phyloP scores from a whole-genome alignment of 2,113 vertebrate species.

The Etheostoma spectabile region DNA sequence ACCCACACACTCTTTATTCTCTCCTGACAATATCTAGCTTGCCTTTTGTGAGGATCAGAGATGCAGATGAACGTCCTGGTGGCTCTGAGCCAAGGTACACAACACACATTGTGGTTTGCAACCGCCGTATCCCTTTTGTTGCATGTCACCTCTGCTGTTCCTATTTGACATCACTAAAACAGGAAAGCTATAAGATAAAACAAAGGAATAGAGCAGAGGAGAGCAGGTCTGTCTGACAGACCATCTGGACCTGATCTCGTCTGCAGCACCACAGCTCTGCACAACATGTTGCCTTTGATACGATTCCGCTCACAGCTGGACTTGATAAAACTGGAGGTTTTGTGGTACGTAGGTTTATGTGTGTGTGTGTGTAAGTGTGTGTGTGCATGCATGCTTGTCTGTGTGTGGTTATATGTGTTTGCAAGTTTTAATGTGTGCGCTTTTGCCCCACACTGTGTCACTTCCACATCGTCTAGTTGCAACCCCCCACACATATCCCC shows the following conservation, averaged over 20 bases:
- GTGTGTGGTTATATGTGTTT: slow-evolving; percentile 61
- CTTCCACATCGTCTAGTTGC: slow-evolving; percentile 71
- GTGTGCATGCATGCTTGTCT: slow-evolving; percentile 29
- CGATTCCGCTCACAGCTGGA: slow-evolving; percentile 71
- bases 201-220: slow-evolving; percentile 36
- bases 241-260: slow-evolving; percentile 80
- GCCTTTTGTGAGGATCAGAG: slow-evolving; percentile 65
- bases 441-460: slow-evolving; percentile 77
- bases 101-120: slow-evolving; percentile 40
- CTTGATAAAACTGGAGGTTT: slow-evolving; percentile 73
- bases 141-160: slow-evolving; percentile 40
- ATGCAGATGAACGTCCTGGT: slow-evolving; percentile 58
- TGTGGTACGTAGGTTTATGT: slow-evolving; percentile 54
- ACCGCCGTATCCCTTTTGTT: slow-evolving; percentile 47
- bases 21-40: slow-evolving; percentile 30
- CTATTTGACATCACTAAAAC: slow-evolving; percentile 50
- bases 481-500: slow-evolving; percentile 1
- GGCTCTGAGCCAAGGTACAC: slow-evolving; percentile 57
- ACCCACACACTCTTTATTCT: slow-evolving; percentile 31
- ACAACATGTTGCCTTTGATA: slow-evolving; percentile 78
- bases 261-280: slow-evolving; percentile 67
- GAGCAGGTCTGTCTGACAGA: slow-evolving; percentile 59
- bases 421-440: slow-evolving; percentile 65
- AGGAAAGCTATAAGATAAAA: slow-evolving; percentile 57
- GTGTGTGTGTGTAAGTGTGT: slow-evolving; percentile 15